phyloP scores from a whole-genome alignment of 2,113 vertebrate species.

The Gavialis gangeticus region DNA sequence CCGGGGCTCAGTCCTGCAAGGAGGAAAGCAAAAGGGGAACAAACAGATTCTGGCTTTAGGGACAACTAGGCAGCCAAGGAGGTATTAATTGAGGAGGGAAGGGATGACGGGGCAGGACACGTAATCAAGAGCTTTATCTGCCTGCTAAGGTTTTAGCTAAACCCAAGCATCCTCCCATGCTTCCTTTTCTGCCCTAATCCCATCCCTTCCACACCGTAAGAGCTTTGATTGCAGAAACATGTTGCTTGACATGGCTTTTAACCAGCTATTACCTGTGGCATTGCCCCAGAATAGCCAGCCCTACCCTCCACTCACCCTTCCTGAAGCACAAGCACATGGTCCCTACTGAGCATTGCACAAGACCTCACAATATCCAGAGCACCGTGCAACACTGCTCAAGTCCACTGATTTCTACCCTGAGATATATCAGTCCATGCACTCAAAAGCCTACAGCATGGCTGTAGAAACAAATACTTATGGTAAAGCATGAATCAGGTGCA shows the following conservation, averaged over 20 bases:
- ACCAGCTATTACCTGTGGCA: not conserved
- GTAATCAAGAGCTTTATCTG: not conserved
- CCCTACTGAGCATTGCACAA: rapidly evolving
- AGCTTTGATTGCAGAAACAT: rapidly evolving
- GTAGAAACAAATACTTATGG: too few relatives aligned
- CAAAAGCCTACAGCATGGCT: not conserved
- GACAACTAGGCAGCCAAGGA: rapidly evolving
- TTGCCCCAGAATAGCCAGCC: rapidly evolving
- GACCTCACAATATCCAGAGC: not conserved
- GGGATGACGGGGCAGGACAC: not conserved
- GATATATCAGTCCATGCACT: not conserved
- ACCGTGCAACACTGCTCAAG: too few relatives aligned
- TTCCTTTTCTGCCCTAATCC: not conserved
- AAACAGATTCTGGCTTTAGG: not conserved
- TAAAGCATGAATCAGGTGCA: not conserved
- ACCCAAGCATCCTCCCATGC: not conserved
- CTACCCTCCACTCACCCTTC: not conserved
- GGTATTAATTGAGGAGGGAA: too few relatives aligned
- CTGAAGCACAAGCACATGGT: not conserved
- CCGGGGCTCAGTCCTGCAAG: not conserved
- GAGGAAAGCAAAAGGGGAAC: too few relatives aligned
- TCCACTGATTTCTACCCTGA: not conserved
- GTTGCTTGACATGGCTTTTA: rapidly evolving
- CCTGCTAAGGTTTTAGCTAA: rapidly evolving
- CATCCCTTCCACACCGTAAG: rapidly evolving